These are phyloP conservation scores for Dipodomys ordii DNA, from an alignment of 2,113 vertebrate species.

Conservation along the genomic window DNA sequence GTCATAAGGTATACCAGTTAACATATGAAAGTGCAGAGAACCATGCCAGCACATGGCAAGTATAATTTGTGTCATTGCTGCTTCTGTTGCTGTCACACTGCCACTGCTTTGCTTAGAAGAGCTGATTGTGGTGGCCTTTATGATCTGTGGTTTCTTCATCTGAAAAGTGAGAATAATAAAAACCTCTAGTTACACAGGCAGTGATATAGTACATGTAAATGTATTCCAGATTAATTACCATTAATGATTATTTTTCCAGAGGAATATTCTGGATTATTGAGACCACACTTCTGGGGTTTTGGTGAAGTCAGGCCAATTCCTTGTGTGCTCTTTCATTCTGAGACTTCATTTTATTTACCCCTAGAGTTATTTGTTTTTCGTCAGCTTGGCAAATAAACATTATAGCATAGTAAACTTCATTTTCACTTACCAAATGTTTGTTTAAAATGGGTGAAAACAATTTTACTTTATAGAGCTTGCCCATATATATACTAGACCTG, in stretches of 20 bases:
- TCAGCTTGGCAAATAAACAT: conserved; percentile 40
- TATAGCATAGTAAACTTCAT: neutral
- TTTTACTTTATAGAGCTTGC: conserved; percentile 48
- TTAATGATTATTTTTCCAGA: neutral
- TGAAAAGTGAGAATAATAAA: conserved; percentile 9
- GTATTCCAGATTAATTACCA: neutral
- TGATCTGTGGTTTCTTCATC: neutral
- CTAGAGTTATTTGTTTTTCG: neutral
- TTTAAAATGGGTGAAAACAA: conserved; percentile 59
- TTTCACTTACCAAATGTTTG: conserved; percentile 55
- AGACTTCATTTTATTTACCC: neutral
- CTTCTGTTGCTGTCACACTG: neutral
- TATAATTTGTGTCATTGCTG: neutral
- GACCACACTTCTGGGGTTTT: neutral
- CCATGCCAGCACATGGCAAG: neutral
- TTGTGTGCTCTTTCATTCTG: conserved; percentile 26
- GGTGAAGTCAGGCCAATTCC: neutral
- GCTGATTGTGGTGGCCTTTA: neutral
- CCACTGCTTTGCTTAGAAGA: neutral
- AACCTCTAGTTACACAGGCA: neutral
- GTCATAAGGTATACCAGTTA: neutral
- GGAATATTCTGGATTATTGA: neutral
- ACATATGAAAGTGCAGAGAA: neutral
- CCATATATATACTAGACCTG: conserved; percentile 53
- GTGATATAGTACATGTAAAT: neutral